Evolutionary conservation across 2,797 vertebrate species (phyloP).

Genomic region (Oreonectes daqikongensis): DNA sequence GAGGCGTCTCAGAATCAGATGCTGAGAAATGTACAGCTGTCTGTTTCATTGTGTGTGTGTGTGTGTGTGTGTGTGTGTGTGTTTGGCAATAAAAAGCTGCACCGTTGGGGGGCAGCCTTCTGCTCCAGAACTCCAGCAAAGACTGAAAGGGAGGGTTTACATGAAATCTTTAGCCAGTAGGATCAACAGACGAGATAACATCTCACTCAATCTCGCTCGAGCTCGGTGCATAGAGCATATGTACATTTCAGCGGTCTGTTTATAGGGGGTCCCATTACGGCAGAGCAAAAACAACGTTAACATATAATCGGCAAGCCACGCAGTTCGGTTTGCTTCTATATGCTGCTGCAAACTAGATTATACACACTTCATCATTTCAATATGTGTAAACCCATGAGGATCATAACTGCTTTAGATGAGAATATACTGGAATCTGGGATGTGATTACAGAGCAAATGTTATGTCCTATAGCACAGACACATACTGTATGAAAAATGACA

Average conservation of each 20-base stretch:
- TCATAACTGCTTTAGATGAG: not conserved
- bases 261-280: slow-evolving; percentile 20
- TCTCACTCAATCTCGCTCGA: slow-evolving; percentile 26
- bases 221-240: not conserved
- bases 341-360: slow-evolving; percentile 8
- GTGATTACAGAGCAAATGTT: not conserved
- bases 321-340: not conserved
- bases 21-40: slow-evolving; percentile 34
- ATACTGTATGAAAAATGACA: not conserved
- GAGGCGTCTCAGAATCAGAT: slow-evolving; percentile 21
- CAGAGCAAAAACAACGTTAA: slow-evolving; percentile 15
- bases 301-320: not conserved
- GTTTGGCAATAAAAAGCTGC: slow-evolving; percentile 13
- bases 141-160: slow-evolving; percentile 12
- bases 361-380: slow-evolving; percentile 9
- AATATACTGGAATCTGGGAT: not conserved
- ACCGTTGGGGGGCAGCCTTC: slow-evolving; percentile 76
- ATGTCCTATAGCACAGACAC: not conserved
- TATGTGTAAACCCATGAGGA: slow-evolving; percentile 4
- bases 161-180: slow-evolving; percentile 42
- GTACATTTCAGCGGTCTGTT: not conserved
- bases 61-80: slow-evolving; percentile 29
- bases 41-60: slow-evolving; percentile 38
- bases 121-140: slow-evolving; percentile 57
- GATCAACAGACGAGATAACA: slow-evolving; percentile 36